A percentile compares a stretch with the other conserved stretches of the same genome.
These are phyloP conservation scores for Tortricodes alternella DNA, from an alignment of 2,888 invertebrate genomes.

Conservation along the genomic window DNA sequence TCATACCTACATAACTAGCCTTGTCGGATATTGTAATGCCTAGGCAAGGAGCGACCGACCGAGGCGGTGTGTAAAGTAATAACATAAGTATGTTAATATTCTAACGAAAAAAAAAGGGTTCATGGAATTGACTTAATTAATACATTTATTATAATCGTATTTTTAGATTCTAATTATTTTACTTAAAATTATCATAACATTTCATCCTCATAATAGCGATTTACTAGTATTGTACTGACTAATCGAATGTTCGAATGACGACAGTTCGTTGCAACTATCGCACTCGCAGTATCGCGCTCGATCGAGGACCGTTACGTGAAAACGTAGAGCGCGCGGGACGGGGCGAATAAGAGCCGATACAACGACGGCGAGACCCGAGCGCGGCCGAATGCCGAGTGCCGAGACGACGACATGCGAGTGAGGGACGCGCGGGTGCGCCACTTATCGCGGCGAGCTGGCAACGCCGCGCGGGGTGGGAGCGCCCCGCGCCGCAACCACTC, in stretches of 20 bases:
- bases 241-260: slow-evolving; percentile 58
- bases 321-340: slow-evolving; percentile 76
- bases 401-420: slow-evolving; percentile 75
- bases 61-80: neutral
- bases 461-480: slow-evolving; percentile 80
- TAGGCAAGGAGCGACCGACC: no score
- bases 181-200: neutral
- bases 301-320: slow-evolving; percentile 83
- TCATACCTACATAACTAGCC: slow-evolving; percentile 6
- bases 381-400: slow-evolving; percentile 73
- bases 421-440: slow-evolving; percentile 81
- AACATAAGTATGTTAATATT: neutral
- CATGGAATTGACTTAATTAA: neutral
- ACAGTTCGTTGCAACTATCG: slow-evolving; percentile 61
- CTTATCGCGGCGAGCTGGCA: slow-evolving; percentile 81
- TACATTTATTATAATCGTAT: neutral
- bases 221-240: slow-evolving; percentile 55
- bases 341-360: slow-evolving; percentile 65
- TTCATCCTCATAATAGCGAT: slow-evolving; percentile 43
- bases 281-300: slow-evolving; percentile 79
- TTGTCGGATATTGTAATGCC: slow-evolving; percentile 11
- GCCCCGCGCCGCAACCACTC: slow-evolving; percentile 83
- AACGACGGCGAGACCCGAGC: slow-evolving; percentile 76
- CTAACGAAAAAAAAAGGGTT: neutral
- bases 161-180: neutral